Evolutionary conservation across 2,888 invertebrate genomes (phyloP).

Genomic region (Hirtodrosophila trivittata): DNA sequence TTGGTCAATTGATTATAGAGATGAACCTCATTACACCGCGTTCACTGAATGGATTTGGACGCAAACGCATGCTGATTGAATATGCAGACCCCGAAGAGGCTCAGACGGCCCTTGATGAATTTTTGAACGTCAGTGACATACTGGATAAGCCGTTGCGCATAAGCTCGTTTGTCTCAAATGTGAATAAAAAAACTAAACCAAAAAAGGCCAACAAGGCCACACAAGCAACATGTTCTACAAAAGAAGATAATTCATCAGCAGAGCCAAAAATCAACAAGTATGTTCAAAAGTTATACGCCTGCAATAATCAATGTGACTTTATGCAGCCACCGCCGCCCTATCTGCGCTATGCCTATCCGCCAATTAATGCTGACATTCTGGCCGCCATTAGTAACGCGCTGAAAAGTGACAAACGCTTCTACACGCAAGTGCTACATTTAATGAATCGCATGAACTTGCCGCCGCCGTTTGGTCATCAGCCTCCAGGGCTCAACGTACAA

Average conservation of each 20-base stretch:
- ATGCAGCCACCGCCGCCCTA: slow-evolving; percentile 90
- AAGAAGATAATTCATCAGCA: slow-evolving; percentile 69
- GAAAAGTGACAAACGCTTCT: slow-evolving; percentile 91
- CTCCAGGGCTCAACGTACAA: slow-evolving; percentile 16
- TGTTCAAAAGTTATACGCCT: slow-evolving; percentile 86
- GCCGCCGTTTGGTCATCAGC: slow-evolving; percentile 88
- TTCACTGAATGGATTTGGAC: slow-evolving; percentile 64
- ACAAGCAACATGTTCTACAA: slow-evolving; percentile 30
- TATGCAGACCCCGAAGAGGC: slow-evolving; percentile 57
- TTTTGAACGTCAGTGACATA: slow-evolving; percentile 43
- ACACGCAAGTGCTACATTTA: slow-evolving; percentile 92
- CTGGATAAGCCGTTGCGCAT: slow-evolving; percentile 62
- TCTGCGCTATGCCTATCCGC: slow-evolving; percentile 92
- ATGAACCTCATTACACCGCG: slow-evolving; percentile 55
- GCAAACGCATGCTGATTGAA: slow-evolving; percentile 68
- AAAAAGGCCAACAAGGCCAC: slow-evolving; percentile 46
- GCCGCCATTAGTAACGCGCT: slow-evolving; percentile 91
- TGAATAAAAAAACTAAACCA: background rate
- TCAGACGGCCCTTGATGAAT: slow-evolving; percentile 54
- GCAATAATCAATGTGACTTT: slow-evolving; percentile 87
- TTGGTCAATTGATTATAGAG: slow-evolving; percentile 57
- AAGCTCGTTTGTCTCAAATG: slow-evolving; percentile 47
- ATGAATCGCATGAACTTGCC: slow-evolving; percentile 98
- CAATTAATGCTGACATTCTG: slow-evolving; percentile 88
- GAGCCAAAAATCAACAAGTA: slow-evolving; percentile 82